These are phyloP conservation scores for Selenia dentaria DNA, from an alignment of 2,888 invertebrate genomes.

Conservation along the genomic window DNA sequence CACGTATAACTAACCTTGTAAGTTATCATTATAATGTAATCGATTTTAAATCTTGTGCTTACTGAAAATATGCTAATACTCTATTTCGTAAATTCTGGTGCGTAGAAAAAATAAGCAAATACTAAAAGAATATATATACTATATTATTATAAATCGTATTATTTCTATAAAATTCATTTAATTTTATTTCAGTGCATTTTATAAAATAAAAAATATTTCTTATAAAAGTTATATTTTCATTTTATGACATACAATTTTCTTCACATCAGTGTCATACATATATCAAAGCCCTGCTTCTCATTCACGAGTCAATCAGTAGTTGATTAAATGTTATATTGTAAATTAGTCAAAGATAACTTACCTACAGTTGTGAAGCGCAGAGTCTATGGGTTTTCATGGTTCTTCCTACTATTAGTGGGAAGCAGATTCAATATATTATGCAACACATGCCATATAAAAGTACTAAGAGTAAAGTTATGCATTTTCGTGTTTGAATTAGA, in stretches of 20 bases:
- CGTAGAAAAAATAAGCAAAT: conserved; percentile 52
- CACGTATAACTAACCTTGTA: conserved; percentile 15
- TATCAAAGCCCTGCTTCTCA: conserved; percentile 39
- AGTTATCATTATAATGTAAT: conserved; percentile 28
- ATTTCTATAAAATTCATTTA: conserved; percentile 35
- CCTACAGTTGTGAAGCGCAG: not conserved
- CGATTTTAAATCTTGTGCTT: conserved; percentile 34
- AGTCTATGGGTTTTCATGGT: not conserved
- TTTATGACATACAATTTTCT: conserved; percentile 34
- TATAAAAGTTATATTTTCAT: conserved; percentile 52
- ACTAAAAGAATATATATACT: conserved; percentile 48
- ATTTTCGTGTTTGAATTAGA: too few species aligned
- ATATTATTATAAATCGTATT: conserved; percentile 40
- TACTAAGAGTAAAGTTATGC: too few species aligned
- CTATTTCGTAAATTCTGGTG: conserved; percentile 58
- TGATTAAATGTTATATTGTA: not conserved
- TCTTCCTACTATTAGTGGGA: too few species aligned
- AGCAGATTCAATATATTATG: too few species aligned
- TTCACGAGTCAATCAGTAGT: not conserved
- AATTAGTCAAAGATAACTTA: not conserved
- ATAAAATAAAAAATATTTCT: conserved; percentile 50
- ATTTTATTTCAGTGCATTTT: conserved; percentile 36
- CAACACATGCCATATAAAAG: too few species aligned
- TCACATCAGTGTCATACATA: conserved; percentile 26
- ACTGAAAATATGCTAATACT: conserved; percentile 26